Conservation (phyloP, 1,140 invertebrate genomes). For the Sinonovacula constricta region DNA sequence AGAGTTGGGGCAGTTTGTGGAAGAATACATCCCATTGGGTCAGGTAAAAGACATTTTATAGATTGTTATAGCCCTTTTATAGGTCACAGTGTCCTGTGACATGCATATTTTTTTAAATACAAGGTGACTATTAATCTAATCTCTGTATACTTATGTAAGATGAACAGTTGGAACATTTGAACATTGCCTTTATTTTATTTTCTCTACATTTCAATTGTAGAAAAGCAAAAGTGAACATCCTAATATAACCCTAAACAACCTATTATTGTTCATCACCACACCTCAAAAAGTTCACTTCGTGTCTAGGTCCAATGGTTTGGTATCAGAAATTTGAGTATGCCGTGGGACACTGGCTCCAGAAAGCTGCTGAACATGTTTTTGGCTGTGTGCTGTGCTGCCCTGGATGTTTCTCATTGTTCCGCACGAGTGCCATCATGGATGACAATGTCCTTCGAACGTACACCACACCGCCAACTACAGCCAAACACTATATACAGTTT, state of each 20-base stretch:
- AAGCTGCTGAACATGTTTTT: slow-evolving; percentile 96
- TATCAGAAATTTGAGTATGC: slow-evolving; percentile 99
- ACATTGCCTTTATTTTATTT: too few species aligned
- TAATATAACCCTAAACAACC: too few species aligned
- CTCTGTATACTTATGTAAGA: too few species aligned
- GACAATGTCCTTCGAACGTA: slow-evolving; percentile 75
- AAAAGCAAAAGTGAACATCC: too few species aligned
- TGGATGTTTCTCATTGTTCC: slow-evolving; percentile 74
- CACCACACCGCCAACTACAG: slow-evolving; percentile 68
- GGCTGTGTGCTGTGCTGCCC: slow-evolving; percentile 75
- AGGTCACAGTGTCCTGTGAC: too few species aligned
- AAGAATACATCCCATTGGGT: slow-evolving; percentile 62
- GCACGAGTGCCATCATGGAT: slow-evolving; percentile 73
- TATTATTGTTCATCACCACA: too few species aligned
- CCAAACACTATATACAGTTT: slow-evolving; percentile 73
- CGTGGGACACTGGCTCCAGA: slow-evolving; percentile 99
- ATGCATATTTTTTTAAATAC: too few species aligned
- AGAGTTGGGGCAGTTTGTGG: slow-evolving; percentile 98
- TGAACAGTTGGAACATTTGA: too few species aligned
- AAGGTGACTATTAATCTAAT: too few species aligned
- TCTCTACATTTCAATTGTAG: too few species aligned
- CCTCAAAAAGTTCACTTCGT: background rate
- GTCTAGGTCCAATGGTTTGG: slow-evolving; percentile 96
- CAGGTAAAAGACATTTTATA: background rate
- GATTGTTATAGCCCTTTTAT: background rate